These are phyloP conservation scores for Drosophila baimaii DNA, from an alignment of 1,140 invertebrate genomes.

Conservation along the genomic window DNA sequence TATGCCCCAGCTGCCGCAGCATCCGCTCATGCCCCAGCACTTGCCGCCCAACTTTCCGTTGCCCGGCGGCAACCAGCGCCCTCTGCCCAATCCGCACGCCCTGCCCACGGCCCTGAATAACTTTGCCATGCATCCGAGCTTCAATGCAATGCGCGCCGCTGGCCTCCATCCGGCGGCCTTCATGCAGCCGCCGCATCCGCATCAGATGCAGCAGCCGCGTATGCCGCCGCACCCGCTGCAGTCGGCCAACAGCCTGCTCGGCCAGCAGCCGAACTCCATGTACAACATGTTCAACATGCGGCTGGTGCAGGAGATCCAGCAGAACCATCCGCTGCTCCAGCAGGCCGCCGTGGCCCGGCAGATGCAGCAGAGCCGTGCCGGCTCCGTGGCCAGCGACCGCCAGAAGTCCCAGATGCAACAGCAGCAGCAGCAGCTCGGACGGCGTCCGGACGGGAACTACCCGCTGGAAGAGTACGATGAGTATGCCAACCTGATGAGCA, in stretches of 20 bases:
- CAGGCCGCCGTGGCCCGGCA: slow-evolving; percentile 65
- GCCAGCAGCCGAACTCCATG: slow-evolving; percentile 76
- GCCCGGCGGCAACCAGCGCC: slow-evolving; percentile 58
- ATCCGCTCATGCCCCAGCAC: slow-evolving; percentile 73
- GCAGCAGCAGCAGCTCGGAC: slow-evolving; percentile 47
- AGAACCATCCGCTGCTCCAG: slow-evolving; percentile 86
- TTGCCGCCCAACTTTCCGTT: slow-evolving; percentile 72
- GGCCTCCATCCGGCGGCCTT: slow-evolving; percentile 83
- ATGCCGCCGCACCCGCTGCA: slow-evolving; percentile 62
- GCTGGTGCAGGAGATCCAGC: slow-evolving; percentile 86
- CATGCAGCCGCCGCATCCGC: slow-evolving; percentile 80
- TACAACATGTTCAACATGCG: slow-evolving; percentile 84
- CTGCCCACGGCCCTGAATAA: slow-evolving; percentile 82
- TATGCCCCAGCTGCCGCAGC: slow-evolving; percentile 56
- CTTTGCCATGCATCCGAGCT: slow-evolving; percentile 84
- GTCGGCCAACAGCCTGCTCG: slow-evolving; percentile 55
- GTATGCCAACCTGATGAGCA: slow-evolving; percentile 95
- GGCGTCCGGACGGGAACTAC: slow-evolving; percentile 70
- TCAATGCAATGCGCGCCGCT: slow-evolving; percentile 82
- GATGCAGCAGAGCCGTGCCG: slow-evolving; percentile 57
- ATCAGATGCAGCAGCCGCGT: slow-evolving; percentile 64
- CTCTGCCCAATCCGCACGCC: slow-evolving; percentile 83
- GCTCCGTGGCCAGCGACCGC: slow-evolving; percentile 43
- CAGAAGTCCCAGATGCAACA: slow-evolving; percentile 48
- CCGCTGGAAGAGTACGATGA: slow-evolving; percentile 87